These are phyloP conservation scores for Asbolus verrucosus DNA, from an alignment of 1,140 invertebrate species.

Conservation along the genomic window DNA sequence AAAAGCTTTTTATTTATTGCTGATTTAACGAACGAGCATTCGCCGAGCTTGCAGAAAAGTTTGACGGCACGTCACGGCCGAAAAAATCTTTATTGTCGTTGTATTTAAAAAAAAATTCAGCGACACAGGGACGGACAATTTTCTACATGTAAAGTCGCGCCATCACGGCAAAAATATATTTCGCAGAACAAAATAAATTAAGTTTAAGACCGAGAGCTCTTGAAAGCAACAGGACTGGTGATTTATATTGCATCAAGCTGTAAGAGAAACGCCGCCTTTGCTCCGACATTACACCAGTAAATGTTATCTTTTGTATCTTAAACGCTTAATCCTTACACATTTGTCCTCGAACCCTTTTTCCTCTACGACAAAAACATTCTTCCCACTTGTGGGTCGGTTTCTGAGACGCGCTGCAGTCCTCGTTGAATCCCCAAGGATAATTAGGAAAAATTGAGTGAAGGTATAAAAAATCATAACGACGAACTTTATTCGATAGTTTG, in stretches of 20 bases:
- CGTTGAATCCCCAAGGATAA: too few relatives aligned
- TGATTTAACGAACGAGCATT: conserved; percentile 34
- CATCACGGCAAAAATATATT: conserved; percentile 13
- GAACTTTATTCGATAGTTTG: conserved; percentile 24
- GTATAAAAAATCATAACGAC: background rate
- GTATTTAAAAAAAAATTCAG: too few relatives aligned
- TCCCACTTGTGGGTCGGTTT: too few relatives aligned
- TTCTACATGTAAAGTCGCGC: conserved; percentile 4
- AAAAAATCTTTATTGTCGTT: too few relatives aligned
- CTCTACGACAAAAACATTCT: too few relatives aligned
- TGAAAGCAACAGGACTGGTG: conserved; percentile 34
- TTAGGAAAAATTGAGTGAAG: conserved; percentile 11
- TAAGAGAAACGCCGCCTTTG: conserved; percentile 16
- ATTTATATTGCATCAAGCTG: conserved; percentile 32
- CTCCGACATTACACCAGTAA: background rate
- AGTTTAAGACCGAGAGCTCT: conserved; percentile 31
- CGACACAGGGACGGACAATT: background rate
- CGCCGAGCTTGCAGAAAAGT: background rate
- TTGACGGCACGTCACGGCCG: background rate
- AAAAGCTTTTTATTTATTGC: conserved; percentile 25
- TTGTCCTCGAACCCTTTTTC: background rate
- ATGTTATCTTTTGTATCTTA: background rate
- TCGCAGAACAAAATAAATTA: conserved; percentile 6
- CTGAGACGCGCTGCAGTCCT: too few relatives aligned
- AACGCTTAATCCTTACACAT: background rate